Evolutionary conservation across 2,113 vertebrate genomes (phyloP).

Genomic region (Oplegnathus fasciatus): DNA sequence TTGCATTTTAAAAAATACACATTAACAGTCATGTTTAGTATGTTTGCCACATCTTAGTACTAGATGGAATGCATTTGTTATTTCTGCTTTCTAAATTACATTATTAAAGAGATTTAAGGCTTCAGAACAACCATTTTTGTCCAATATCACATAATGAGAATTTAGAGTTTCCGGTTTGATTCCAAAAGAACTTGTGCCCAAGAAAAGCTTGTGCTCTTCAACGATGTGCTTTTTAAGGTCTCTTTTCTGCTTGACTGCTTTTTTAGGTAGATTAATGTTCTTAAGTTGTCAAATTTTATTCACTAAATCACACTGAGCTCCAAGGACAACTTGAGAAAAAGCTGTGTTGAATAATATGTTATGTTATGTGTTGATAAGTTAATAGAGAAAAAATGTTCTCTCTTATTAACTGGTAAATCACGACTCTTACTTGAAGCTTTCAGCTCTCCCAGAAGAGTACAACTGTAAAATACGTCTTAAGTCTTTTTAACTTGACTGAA

Average conservation of each 20-base stretch:
- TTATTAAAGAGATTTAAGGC: neutral
- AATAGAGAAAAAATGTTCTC: neutral
- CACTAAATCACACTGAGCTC: constrained; percentile 5
- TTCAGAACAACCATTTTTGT: neutral
- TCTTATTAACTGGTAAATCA: constrained; percentile 13
- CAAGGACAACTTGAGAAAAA: constrained; percentile 15
- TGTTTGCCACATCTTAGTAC: neutral
- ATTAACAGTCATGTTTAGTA: too few species aligned
- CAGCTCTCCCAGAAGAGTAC: neutral
- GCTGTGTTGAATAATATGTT: neutral
- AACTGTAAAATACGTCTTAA: neutral
- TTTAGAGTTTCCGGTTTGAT: neutral
- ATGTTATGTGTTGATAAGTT: neutral
- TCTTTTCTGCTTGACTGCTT: too few species aligned
- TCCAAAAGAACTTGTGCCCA: neutral
- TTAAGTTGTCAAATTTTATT: neutral
- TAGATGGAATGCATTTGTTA: neutral
- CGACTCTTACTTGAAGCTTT: neutral
- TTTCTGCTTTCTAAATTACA: neutral
- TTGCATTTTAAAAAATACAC: neutral
- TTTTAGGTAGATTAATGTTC: neutral
- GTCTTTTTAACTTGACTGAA: too few species aligned
- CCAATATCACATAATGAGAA: neutral
- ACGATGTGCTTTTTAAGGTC: neutral
- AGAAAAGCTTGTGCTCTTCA: constrained; percentile 2